Percentiles rank a stretch among this genome's conserved stretches.
phyloP scores from a whole-genome alignment of 2,888 invertebrate genomes.

The Linnaemya tessellans region DNA sequence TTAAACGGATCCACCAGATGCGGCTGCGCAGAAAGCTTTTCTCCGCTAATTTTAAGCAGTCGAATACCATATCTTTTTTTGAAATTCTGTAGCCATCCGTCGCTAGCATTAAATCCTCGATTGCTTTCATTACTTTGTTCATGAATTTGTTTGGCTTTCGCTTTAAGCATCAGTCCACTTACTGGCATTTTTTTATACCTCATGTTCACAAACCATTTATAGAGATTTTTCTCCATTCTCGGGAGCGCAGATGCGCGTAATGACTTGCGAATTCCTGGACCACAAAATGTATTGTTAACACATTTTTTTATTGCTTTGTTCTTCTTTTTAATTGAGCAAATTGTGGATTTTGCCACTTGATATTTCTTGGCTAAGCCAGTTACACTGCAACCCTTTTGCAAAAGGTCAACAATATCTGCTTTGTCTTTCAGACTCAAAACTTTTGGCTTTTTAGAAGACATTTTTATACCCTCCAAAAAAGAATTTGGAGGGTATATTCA shows the following conservation, averaged over 20 bases:
- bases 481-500: too few species aligned
- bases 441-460: slow-evolving; percentile 34
- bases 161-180: neutral
- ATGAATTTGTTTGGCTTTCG: neutral
- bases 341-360: slow-evolving; percentile 19
- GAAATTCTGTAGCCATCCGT: neutral
- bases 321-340: slow-evolving; percentile 13
- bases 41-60: slow-evolving; percentile 10
- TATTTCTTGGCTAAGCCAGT: slow-evolving; percentile 28
- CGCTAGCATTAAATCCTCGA: neutral
- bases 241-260: neutral
- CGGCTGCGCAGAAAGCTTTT: neutral
- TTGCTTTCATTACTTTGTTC: neutral
- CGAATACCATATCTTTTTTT: neutral
- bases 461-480: too few species aligned
- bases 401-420: slow-evolving; percentile 29
- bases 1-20: too few species aligned
- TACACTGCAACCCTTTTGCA: slow-evolving; percentile 21
- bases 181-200: neutral
- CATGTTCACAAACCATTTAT: neutral
- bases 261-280: neutral
- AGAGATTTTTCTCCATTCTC: slow-evolving; percentile 2
- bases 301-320: slow-evolving; percentile 1
- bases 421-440: slow-evolving; percentile 43
- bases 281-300: slow-evolving; percentile 15